Base-by-base conservation (phyloP, 2,797 vertebrate species). In the Parambassis ranga region DNA sequence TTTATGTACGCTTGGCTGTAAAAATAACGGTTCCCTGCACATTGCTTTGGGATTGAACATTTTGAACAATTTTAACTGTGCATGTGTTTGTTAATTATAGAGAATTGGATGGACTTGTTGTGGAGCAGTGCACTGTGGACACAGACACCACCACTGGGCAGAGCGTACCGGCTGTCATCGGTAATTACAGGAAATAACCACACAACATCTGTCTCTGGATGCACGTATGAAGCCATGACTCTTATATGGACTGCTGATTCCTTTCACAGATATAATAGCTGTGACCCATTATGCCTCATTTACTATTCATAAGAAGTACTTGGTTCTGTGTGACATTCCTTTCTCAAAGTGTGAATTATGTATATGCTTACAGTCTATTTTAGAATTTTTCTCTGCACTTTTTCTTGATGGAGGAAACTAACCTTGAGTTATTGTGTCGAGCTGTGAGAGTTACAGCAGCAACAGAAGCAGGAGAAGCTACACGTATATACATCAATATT, bases 91-190 rank as follows among this genome's bases (percentile, higher is more conserved):
- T 59, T 67, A 35, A 16, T 38, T 69, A 2, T 11, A 99, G 98
- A 84, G 97, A 99, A 75, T 78, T 99, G 67, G 93, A 95, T 9
- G 87, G 90, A 46, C 93, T 95, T 46, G 81, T 99, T 16, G 57
- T 94, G 81, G 98, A 99, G 33, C 95, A 95, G 76, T 98, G 98
- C 84, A 95, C 94, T 0, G 95, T 98, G 75, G 96, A 98, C 73
- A 96, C 95, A 1, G 92, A 96, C 73, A 81, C 92, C 47, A 91
- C 90, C 77, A 93, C 94, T 48, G 95, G 94, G 37, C 95, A 98
- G 37, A 96, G 91, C 58, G 90, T 98, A 58, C 93, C 95, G 1
- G 92, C 94, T 0, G 93, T 91, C 41, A 94, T 97, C 71, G 95
- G 98, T 99, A 90, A 84, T 62, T 36, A 26, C 19, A 33, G 18